Evolutionary conservation across 2,113 vertebrate genomes (phyloP).

Genomic region (Canis aureus): DNA sequence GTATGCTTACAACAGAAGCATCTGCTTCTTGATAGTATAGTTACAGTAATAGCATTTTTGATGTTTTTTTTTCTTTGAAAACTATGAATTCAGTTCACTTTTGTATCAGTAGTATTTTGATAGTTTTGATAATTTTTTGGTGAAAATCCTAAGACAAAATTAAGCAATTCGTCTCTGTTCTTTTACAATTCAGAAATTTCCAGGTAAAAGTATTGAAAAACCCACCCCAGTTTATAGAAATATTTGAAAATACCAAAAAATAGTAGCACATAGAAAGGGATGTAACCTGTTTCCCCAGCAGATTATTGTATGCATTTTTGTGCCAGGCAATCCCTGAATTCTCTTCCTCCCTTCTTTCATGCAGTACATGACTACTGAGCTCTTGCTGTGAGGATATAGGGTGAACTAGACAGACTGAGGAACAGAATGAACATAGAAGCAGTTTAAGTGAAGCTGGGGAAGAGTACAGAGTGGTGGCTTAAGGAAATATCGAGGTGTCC

Average conservation of each 20-base stretch:
- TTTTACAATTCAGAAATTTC: conserved; percentile 37
- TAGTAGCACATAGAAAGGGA: background rate
- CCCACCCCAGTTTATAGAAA: background rate
- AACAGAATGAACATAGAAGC: background rate
- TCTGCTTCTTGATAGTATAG: background rate
- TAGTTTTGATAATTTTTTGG: conserved; percentile 4
- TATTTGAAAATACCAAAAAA: background rate
- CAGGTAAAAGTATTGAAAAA: background rate
- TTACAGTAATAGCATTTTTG: background rate
- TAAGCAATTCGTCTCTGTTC: background rate
- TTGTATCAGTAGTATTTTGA: background rate
- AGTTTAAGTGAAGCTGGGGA: background rate
- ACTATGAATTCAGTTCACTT: background rate
- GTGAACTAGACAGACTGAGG: background rate
- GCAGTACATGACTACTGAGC: background rate
- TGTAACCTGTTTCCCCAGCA: background rate
- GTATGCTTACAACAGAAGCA: background rate
- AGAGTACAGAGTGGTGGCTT: background rate
- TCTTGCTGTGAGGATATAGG: background rate
- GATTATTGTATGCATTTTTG: background rate
- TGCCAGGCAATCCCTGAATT: background rate
- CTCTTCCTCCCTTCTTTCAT: background rate
- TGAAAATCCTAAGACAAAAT: conserved; percentile 51
- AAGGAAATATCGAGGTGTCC: background rate
- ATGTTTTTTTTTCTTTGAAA: background rate